Percentiles rank a stretch among this genome's conserved stretches.
phyloP scores from a whole-genome alignment of 2,797 vertebrate species.

The Rachycentron canadum region DNA sequence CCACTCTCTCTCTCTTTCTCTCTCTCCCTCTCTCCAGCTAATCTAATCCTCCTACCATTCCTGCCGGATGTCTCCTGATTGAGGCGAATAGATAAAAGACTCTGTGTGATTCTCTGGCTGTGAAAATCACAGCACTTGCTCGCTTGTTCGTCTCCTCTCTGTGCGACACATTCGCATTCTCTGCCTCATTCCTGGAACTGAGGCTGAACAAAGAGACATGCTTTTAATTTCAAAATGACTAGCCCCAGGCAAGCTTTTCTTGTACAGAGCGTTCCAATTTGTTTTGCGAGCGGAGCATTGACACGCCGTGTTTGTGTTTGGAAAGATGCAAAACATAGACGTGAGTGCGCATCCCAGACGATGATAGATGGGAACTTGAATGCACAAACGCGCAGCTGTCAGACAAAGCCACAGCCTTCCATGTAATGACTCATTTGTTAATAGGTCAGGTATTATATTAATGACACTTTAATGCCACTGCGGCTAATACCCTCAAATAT shows the following conservation, averaged over 20 bases:
- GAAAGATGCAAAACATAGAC: slow-evolving; percentile 63
- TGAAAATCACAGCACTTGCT: slow-evolving; percentile 74
- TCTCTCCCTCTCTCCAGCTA: slow-evolving; percentile 69
- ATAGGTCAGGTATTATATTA: slow-evolving; percentile 57
- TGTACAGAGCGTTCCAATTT: slow-evolving; percentile 71
- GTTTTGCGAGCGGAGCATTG: slow-evolving; percentile 67
- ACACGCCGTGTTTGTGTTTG: slow-evolving; percentile 74
- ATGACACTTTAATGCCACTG: slow-evolving; percentile 35
- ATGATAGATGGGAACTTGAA: slow-evolving; percentile 62
- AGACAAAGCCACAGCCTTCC: slow-evolving; percentile 45
- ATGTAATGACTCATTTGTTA: slow-evolving; percentile 59
- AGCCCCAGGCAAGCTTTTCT: slow-evolving; percentile 72
- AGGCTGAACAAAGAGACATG: slow-evolving; percentile 77
- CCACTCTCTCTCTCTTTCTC: slow-evolving; percentile 63
- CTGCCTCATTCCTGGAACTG: slow-evolving; percentile 67
- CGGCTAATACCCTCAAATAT: slow-evolving; percentile 31
- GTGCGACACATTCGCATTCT: slow-evolving; percentile 57
- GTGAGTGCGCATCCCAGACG: slow-evolving; percentile 47
- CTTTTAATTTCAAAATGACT: slow-evolving; percentile 82
- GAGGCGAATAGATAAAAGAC: slow-evolving; percentile 80
- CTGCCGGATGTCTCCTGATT: slow-evolving; percentile 79
- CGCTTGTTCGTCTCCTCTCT: slow-evolving; percentile 38
- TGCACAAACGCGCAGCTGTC: slow-evolving; percentile 54
- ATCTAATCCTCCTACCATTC: slow-evolving; percentile 80
- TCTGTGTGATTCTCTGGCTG: slow-evolving; percentile 69